These are phyloP conservation scores for Formica exsecta DNA, from an alignment of 1,140 invertebrate genomes.

Conservation along the genomic window DNA sequence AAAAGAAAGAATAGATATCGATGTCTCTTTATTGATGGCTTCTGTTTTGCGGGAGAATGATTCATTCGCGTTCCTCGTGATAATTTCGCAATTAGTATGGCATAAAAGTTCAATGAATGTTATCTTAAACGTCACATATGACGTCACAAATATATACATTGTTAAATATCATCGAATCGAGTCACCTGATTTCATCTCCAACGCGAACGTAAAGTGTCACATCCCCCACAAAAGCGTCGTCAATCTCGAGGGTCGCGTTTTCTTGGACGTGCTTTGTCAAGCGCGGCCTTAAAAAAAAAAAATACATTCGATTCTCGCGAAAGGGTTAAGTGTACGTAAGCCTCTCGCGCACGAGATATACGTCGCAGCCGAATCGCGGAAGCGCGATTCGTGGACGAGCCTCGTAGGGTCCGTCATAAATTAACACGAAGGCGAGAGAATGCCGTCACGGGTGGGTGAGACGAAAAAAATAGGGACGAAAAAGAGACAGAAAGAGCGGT, in stretches of 20 bases:
- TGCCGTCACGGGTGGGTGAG: slow-evolving; percentile 47
- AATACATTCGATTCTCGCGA: background rate
- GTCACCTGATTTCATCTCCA: background rate
- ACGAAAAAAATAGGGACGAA: background rate
- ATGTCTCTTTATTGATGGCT: slow-evolving; percentile 1
- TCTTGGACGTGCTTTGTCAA: background rate
- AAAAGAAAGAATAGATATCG: slow-evolving; percentile 11
- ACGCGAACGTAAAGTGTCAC: background rate
- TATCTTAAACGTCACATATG: background rate
- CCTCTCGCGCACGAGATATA: slow-evolving; percentile 33
- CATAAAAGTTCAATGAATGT: background rate
- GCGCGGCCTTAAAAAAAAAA: background rate
- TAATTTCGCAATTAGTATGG: background rate
- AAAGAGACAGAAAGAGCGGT: background rate
- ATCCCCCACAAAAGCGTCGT: background rate
- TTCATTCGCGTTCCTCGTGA: background rate
- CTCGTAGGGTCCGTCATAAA: slow-evolving; percentile 27
- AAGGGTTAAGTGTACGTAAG: background rate
- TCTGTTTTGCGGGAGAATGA: background rate
- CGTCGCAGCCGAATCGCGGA: background rate
- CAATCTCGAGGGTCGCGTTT: slow-evolving; percentile 31
- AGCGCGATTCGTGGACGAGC: background rate
- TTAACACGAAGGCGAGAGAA: slow-evolving; percentile 63
- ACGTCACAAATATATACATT: background rate
- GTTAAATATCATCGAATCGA: background rate